Evolutionary conservation across 2,797 vertebrate species (phyloP).

Genomic region (Tamandua tetradactyla): DNA sequence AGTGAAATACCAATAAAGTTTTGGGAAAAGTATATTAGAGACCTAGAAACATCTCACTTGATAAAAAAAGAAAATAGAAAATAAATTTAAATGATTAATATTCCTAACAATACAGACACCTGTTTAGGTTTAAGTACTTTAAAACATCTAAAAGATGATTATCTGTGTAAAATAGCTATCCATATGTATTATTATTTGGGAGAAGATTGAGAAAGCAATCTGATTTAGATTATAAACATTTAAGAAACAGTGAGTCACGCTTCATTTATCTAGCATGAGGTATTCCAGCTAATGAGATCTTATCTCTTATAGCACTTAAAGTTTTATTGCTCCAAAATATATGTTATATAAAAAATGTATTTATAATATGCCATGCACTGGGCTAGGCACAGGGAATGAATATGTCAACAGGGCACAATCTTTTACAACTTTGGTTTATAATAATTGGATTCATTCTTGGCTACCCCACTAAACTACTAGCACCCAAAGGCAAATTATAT

Average conservation of each 20-base stretch:
- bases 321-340: constrained; percentile 22
- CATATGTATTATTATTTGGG: constrained; percentile 16
- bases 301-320: not conserved
- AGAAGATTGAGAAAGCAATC: not conserved
- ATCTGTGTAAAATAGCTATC: not conserved
- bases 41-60: not conserved
- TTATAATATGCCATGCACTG: not conserved
- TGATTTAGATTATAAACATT: constrained; percentile 40
- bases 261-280: not conserved
- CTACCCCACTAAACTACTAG: not conserved
- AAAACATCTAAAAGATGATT: constrained; percentile 31
- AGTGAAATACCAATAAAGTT: constrained; percentile 6
- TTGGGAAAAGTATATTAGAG: not conserved
- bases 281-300: not conserved
- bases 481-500: not conserved
- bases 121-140: constrained; percentile 36
- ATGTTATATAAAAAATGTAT: not conserved
- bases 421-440: constrained; percentile 40
- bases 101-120: not conserved
- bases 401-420: not conserved
- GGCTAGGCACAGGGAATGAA: not conserved
- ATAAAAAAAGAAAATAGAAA: constrained; percentile 11
- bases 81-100: constrained; percentile 6
- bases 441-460: constrained; percentile 8
- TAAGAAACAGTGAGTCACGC: constrained; percentile 33